A percentile compares a stretch with the other conserved stretches of the same genome.
Evolutionary conservation across 2,797 vertebrate species (phyloP).

Genomic region (Centroberyx gerrardi): DNA sequence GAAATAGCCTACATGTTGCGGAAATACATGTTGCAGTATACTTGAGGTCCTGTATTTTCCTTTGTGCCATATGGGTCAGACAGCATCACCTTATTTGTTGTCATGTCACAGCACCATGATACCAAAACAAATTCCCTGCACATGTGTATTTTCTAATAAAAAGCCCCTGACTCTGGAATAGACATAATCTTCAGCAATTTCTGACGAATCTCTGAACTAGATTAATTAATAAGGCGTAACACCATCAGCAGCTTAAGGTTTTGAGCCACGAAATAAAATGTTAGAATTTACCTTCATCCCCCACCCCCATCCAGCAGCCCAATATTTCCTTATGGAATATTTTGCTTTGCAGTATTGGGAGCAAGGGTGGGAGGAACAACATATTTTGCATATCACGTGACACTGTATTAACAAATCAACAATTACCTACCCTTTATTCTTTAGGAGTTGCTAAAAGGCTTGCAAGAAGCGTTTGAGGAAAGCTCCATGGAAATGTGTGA

Average conservation of each 20-base stretch:
- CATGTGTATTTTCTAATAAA: constrained; percentile 1
- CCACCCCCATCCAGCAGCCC: constrained; percentile 2
- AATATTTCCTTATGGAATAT: constrained; percentile 72
- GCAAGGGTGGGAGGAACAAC: constrained; percentile 90
- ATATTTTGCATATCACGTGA: constrained; percentile 88
- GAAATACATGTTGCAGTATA: too few relatives aligned
- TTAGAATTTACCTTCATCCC: not conserved
- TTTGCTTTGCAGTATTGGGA: constrained; percentile 73
- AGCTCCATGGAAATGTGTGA: constrained; percentile 97
- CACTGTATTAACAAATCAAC: constrained; percentile 91
- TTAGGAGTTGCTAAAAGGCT: constrained; percentile 92
- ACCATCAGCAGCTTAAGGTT: too few relatives aligned
- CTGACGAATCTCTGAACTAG: not conserved
- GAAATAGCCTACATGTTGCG: too few relatives aligned
- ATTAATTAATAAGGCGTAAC: not conserved
- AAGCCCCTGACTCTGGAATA: not conserved
- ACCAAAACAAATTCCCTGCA: not conserved
- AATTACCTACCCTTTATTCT: constrained; percentile 91
- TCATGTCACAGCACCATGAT: constrained; percentile 14
- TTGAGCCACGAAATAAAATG: not conserved
- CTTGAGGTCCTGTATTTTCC: too few relatives aligned
- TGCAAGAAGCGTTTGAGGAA: constrained; percentile 82
- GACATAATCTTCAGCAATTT: not conserved
- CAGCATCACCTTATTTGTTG: constrained; percentile 22
- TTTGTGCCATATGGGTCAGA: constrained; percentile 9